phyloP scores from a whole-genome alignment of 2,888 invertebrate species.

The Lasioglossum morio region DNA sequence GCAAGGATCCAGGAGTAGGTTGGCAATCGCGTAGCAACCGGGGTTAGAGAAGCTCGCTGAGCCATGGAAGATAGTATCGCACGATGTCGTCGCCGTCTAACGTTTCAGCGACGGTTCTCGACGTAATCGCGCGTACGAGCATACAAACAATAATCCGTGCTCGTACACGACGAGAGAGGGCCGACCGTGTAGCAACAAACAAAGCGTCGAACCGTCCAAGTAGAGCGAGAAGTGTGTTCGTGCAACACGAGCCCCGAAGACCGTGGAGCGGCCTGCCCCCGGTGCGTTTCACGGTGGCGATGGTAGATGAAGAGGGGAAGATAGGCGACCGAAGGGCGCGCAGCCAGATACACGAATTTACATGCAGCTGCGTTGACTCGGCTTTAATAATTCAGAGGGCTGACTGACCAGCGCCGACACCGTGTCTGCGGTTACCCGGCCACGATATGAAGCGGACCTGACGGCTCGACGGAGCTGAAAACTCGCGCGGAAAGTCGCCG shows the following conservation, averaged over 20 bases:
- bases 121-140: constrained; percentile 46
- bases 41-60: not conserved
- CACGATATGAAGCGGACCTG: constrained; percentile 18
- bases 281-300: not conserved
- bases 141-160: constrained; percentile 51
- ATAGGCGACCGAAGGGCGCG: constrained; percentile 35
- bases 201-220: constrained; percentile 46
- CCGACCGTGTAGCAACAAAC: constrained; percentile 36
- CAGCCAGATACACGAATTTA: constrained; percentile 45
- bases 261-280: not conserved
- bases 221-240: constrained; percentile 43
- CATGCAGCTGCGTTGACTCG: constrained; percentile 56
- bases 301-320: constrained; percentile 1
- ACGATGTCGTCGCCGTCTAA: constrained; percentile 13
- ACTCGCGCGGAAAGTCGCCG: constrained; percentile 15
- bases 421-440: constrained; percentile 55
- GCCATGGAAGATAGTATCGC: not conserved
- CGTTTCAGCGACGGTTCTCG: constrained; percentile 32
- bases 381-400: constrained; percentile 67
- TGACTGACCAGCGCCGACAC: constrained; percentile 51
- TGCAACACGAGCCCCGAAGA: constrained; percentile 36
- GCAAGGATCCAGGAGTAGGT: not conserved
- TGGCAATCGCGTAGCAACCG: not conserved
- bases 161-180: not conserved
- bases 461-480: constrained; percentile 9